Conservation (phyloP, 2,888 invertebrate genomes). For the Pseudococcus jackbeardsleyi region DNA sequence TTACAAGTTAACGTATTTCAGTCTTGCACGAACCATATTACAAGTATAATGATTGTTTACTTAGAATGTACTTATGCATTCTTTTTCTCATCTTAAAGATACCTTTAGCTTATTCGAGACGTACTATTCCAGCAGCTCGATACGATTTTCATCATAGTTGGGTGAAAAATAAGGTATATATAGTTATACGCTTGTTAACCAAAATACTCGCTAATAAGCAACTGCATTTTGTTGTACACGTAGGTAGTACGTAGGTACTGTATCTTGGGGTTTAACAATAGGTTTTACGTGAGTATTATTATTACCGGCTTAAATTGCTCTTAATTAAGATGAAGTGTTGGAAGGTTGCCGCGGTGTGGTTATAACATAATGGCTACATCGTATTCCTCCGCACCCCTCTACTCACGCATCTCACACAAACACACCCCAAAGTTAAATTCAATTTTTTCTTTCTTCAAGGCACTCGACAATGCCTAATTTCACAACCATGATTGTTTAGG, state of each 20-base stretch:
- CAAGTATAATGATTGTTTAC: not conserved
- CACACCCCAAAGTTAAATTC: slow-evolving; percentile 31
- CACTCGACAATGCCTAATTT: slow-evolving; percentile 16
- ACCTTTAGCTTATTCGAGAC: not conserved
- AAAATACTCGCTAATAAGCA: slow-evolving; percentile 44
- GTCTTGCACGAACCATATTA: not conserved
- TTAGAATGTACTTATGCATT: not conserved
- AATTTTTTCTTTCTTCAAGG: slow-evolving; percentile 28
- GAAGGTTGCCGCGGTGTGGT: slow-evolving; percentile 33
- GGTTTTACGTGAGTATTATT: slow-evolving; percentile 41
- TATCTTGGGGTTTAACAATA: slow-evolving; percentile 26
- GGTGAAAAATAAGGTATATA: not conserved
- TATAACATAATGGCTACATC: slow-evolving; percentile 11
- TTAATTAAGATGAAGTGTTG: slow-evolving; percentile 59
- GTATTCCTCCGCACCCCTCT: not conserved
- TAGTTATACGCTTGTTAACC: slow-evolving; percentile 19
- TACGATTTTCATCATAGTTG: not conserved
- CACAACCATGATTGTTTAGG: slow-evolving; percentile 22
- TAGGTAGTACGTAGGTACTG: not conserved
- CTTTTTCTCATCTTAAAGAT: not conserved
- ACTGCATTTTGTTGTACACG: slow-evolving; percentile 23
- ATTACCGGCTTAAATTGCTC: slow-evolving; percentile 54
- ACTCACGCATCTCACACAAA: not conserved
- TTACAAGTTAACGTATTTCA: not conserved
- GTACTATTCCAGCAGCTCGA: not conserved